phyloP scores from a whole-genome alignment of 2,888 invertebrate species.

The Mechanitis messenoides region DNA sequence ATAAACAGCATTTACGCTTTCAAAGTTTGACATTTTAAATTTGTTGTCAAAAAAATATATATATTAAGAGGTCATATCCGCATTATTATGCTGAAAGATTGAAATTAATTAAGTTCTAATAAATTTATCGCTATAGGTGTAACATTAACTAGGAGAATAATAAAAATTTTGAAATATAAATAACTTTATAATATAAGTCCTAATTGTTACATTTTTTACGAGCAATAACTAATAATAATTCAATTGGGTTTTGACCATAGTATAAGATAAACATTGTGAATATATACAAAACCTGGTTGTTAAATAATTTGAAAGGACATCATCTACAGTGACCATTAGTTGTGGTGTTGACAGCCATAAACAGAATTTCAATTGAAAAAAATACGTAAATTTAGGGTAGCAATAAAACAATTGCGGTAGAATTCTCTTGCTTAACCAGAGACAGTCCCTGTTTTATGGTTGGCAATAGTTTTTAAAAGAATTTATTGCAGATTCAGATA shows the following conservation, averaged over 20 bases:
- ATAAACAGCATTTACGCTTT: slow-evolving; percentile 63
- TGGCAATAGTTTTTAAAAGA: slow-evolving; percentile 44
- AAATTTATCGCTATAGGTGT: too few relatives aligned
- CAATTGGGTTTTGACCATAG: too few relatives aligned
- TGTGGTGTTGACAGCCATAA: slow-evolving; percentile 62
- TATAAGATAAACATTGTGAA: background rate
- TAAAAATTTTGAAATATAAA: too few relatives aligned
- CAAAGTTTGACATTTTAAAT: slow-evolving; percentile 34
- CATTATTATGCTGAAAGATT: too few relatives aligned
- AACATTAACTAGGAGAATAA: too few relatives aligned
- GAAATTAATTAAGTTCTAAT: too few relatives aligned
- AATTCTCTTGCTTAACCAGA: slow-evolving; percentile 51
- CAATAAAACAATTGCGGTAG: slow-evolving; percentile 63
- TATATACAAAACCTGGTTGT: background rate
- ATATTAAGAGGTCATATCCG: background rate
- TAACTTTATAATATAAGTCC: too few relatives aligned
- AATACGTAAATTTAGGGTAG: slow-evolving; percentile 56
- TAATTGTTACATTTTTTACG: too few relatives aligned
- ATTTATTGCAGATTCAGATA: slow-evolving; percentile 41
- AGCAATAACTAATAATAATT: too few relatives aligned
- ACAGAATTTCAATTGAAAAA: slow-evolving; percentile 39
- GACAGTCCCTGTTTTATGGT: slow-evolving; percentile 53
- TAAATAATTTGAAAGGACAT: slow-evolving; percentile 12
- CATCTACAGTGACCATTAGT: slow-evolving; percentile 18
- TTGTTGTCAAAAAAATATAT: slow-evolving; percentile 9